phyloP scores from a whole-genome alignment of 2,113 vertebrate genomes.

The Alaudala cheleensis region DNA sequence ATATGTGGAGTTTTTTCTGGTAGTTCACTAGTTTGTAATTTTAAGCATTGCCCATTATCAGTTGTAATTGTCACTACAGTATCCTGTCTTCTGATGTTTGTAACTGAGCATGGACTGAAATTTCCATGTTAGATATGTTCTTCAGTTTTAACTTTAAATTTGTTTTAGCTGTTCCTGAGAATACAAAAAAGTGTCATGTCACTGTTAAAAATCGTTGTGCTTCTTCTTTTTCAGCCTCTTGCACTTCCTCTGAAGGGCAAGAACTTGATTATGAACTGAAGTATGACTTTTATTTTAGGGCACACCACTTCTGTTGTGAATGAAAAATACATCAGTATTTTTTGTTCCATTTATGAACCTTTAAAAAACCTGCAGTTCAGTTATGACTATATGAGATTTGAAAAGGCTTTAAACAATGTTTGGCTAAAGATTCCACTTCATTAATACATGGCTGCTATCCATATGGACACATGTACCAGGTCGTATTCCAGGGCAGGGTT shows the following conservation, averaged over 20 bases:
- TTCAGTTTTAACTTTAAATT: neutral
- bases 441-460: neutral
- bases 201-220: neutral
- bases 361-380: neutral
- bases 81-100: neutral
- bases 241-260: neutral
- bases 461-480: rapidly evolving
- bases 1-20: neutral
- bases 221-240: neutral
- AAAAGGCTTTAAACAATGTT: neutral
- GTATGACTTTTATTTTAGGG: neutral
- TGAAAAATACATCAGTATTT: neutral
- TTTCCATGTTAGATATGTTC: neutral
- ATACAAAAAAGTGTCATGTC: neutral
- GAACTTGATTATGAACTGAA: neutral
- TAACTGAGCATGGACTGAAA: neutral
- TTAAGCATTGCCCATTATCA: neutral
- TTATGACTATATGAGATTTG: neutral
- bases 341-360: neutral
- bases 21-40: neutral
- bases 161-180: neutral
- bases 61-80: neutral
- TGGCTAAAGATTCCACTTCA: neutral
- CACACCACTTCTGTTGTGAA: neutral
- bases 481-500: neutral